phyloP scores from a whole-genome alignment of 2,113 vertebrate genomes.

The Mobula hypostoma region DNA sequence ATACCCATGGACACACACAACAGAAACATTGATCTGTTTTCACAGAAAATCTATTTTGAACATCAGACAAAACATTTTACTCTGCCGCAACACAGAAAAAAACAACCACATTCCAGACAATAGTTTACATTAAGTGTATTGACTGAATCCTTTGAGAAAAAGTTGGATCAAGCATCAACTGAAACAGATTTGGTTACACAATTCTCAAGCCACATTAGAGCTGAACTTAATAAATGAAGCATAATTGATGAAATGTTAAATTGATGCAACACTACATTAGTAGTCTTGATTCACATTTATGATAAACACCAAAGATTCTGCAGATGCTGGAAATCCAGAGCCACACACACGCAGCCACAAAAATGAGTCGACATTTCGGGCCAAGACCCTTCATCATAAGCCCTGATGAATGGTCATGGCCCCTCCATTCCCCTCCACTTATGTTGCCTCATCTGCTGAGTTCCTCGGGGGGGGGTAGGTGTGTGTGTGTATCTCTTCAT shows the following conservation, averaged over 20 bases:
- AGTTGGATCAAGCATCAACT: background rate
- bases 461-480: too few relatives aligned
- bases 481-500: too few relatives aligned
- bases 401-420: too few relatives aligned
- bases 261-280: background rate
- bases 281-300: background rate
- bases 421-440: too few relatives aligned
- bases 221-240: slow-evolving; percentile 1
- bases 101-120: background rate
- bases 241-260: slow-evolving; percentile 8
- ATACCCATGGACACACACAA: background rate
- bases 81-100: background rate
- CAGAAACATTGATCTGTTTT: background rate
- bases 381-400: too few relatives aligned
- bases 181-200: background rate
- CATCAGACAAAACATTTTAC: background rate
- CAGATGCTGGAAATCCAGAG: too few relatives aligned
- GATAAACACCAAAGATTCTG: background rate
- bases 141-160: background rate
- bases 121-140: background rate
- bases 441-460: too few relatives aligned
- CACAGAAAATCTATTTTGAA: background rate
- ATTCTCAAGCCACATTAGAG: slow-evolving; percentile 18
- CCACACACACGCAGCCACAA: too few relatives aligned
- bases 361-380: too few relatives aligned